Percentiles rank a stretch among this genome's conserved stretches.
phyloP scores from a whole-genome alignment of 2,888 invertebrate genomes.

The Oscheius onirici region DNA sequence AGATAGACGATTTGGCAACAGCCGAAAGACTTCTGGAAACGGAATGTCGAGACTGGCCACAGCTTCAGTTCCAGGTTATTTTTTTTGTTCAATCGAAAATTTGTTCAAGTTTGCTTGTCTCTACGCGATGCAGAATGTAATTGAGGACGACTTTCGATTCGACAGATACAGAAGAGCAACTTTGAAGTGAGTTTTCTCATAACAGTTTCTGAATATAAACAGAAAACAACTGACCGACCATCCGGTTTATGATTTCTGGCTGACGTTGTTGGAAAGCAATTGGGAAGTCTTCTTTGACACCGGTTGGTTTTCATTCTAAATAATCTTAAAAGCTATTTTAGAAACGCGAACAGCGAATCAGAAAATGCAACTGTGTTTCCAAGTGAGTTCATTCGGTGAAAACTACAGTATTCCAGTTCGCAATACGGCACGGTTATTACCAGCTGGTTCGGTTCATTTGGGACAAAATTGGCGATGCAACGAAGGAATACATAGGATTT shows the following conservation, averaged over 20 bases:
- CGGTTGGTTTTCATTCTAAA: background rate
- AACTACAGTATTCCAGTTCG: constrained; percentile 56
- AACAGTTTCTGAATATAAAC: background rate
- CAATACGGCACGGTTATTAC: constrained; percentile 52
- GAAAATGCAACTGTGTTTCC: constrained; percentile 43
- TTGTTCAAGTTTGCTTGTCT: constrained; percentile 53
- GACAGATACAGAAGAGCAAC: constrained; percentile 49
- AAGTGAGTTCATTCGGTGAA: too few relatives aligned
- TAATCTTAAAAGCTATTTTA: constrained; percentile 3
- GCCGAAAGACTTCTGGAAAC: constrained; percentile 37
- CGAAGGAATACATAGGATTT: constrained; percentile 52
- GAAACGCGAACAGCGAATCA: constrained; percentile 51
- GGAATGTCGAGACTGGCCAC: constrained; percentile 53
- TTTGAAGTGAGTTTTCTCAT: constrained; percentile 40
- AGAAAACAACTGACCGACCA: constrained; percentile 55
- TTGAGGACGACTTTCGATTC: constrained; percentile 50
- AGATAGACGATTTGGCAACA: constrained; percentile 52
- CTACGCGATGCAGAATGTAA: constrained; percentile 49
- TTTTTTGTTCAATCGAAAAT: background rate
- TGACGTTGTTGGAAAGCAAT: constrained; percentile 44
- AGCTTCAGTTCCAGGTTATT: constrained; percentile 46
- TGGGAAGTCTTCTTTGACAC: constrained; percentile 44
- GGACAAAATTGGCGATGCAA: constrained; percentile 42
- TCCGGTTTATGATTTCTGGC: constrained; percentile 61
- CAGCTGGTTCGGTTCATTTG: constrained; percentile 54